Evolutionary conservation across 2,113 vertebrate species (phyloP).

Genomic region (Acinonyx jubatus): DNA sequence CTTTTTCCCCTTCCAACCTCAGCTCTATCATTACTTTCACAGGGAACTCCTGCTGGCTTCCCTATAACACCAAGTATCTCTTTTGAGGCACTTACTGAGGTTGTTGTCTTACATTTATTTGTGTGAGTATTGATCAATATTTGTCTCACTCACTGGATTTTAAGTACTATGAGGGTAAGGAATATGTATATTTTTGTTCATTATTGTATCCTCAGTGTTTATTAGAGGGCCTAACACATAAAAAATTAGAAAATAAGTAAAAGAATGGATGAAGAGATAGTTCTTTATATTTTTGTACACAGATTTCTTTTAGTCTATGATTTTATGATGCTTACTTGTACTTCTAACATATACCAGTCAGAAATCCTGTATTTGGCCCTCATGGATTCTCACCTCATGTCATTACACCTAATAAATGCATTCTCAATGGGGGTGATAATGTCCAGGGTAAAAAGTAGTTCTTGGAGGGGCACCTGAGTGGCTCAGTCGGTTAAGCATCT

Average conservation of each 20-base stretch:
- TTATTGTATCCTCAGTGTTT: not conserved
- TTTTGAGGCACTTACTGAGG: not conserved
- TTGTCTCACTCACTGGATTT: not conserved
- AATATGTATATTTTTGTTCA: not conserved
- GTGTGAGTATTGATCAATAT: not conserved
- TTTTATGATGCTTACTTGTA: not conserved
- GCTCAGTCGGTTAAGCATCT: no score
- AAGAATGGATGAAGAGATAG: not conserved
- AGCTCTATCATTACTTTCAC: not conserved
- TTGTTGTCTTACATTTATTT: not conserved
- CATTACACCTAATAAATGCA: not conserved
- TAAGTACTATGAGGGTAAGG: not conserved
- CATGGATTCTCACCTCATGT: not conserved
- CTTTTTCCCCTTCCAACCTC: not conserved
- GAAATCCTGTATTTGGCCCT: not conserved
- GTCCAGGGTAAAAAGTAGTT: no score
- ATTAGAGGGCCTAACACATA: not conserved
- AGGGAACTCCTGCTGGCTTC: not conserved
- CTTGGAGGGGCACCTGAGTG: no score
- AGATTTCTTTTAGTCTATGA: not conserved
- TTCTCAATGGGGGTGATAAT: no score
- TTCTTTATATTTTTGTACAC: not conserved
- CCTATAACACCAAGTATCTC: not conserved
- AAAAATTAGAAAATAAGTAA: not conserved
- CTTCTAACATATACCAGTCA: not conserved